These are phyloP conservation scores for Heliconius erato DNA, from an alignment of 2,888 invertebrate species.

Conservation along the genomic window DNA sequence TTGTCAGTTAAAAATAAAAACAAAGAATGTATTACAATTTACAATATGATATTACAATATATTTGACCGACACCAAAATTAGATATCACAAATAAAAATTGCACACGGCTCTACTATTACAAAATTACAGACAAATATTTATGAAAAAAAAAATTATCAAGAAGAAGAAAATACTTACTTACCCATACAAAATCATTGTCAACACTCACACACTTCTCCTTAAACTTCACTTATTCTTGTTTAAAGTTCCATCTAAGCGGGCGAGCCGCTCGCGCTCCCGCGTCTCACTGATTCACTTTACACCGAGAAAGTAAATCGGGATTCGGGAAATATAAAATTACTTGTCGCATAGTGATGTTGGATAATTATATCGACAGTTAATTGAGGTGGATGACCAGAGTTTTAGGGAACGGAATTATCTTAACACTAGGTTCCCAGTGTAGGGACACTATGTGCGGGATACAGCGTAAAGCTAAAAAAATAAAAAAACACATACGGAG, in stretches of 20 bases:
- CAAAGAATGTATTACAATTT: neutral
- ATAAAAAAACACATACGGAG: too few species aligned
- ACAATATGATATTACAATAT: neutral
- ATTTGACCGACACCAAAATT: slow-evolving; percentile 10
- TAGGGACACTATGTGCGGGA: too few species aligned
- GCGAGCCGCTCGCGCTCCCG: slow-evolving; percentile 63
- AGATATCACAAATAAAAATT: slow-evolving; percentile 35
- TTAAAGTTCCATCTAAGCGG: slow-evolving; percentile 62
- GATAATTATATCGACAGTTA: slow-evolving; percentile 30
- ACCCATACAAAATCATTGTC: slow-evolving; percentile 79
- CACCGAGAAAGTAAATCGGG: slow-evolving; percentile 69
- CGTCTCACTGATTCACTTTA: slow-evolving; percentile 61
- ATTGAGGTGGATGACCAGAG: too few species aligned
- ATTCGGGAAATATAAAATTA: slow-evolving; percentile 80
- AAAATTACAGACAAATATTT: neutral
- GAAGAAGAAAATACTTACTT: slow-evolving; percentile 68
- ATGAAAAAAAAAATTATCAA: neutral
- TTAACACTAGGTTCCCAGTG: too few species aligned
- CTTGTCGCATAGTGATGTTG: slow-evolving; percentile 59
- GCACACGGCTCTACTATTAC: slow-evolving; percentile 49
- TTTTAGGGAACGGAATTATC: too few species aligned
- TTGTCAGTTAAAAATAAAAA: neutral
- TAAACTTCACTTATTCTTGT: slow-evolving; percentile 50
- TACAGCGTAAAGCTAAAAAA: too few species aligned
- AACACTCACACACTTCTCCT: slow-evolving; percentile 59